A percentile compares a stretch with the other conserved stretches of the same genome.
These are phyloP conservation scores for Synanthedon tipuliformis DNA, from an alignment of 2,888 invertebrate genomes.

Conservation along the genomic window DNA sequence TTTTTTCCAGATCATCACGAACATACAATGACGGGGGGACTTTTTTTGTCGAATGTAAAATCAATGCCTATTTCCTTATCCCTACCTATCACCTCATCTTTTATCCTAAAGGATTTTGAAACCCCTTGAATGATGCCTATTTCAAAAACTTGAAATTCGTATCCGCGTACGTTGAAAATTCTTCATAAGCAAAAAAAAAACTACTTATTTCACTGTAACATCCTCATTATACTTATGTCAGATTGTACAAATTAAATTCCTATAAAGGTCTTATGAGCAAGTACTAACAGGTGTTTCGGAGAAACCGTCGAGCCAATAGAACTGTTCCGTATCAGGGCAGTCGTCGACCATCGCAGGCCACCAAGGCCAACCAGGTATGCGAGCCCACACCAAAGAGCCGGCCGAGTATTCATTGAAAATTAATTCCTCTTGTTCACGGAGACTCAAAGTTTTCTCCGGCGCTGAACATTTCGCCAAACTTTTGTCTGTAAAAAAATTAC, in stretches of 20 bases:
- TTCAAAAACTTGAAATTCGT: no score
- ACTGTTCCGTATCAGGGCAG: slow-evolving; percentile 72
- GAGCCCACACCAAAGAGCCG: slow-evolving; percentile 77
- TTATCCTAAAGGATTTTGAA: no score
- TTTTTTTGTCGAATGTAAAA: no score
- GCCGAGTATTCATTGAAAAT: slow-evolving; percentile 72
- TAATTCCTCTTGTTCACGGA: slow-evolving; percentile 60
- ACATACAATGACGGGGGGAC: no score
- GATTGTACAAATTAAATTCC: not conserved
- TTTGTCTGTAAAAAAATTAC: slow-evolving; percentile 31
- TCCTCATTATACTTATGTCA: no score
- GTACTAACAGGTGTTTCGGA: slow-evolving; percentile 59
- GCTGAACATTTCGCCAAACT: slow-evolving; percentile 58
- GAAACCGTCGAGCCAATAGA: slow-evolving; percentile 69
- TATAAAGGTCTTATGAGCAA: not conserved
- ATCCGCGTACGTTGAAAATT: no score
- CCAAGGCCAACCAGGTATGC: slow-evolving; percentile 73
- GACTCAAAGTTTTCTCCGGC: slow-evolving; percentile 52
- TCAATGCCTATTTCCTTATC: no score
- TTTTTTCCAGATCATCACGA: no score
- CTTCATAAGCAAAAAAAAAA: no score
- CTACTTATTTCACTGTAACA: no score
- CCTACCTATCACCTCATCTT: no score
- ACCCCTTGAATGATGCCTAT: no score
- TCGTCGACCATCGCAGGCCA: slow-evolving; percentile 81